Conservation (phyloP, 2,797 vertebrate species). For the Anguilla megastoma region DNA sequence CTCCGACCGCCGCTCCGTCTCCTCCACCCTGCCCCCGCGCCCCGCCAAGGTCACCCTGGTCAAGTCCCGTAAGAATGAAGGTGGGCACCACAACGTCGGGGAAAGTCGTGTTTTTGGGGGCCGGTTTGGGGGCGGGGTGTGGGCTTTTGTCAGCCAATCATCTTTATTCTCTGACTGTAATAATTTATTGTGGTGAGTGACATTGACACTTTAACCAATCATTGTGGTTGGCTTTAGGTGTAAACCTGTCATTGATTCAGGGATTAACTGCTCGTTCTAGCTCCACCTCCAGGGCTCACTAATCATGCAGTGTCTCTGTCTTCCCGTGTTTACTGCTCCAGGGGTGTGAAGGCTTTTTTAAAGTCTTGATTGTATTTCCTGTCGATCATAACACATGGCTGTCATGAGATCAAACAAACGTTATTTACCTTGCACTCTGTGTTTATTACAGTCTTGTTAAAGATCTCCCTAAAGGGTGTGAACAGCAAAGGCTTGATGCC, state of each 20-base stretch:
- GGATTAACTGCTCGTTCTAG: not conserved
- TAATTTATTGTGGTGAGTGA: not conserved
- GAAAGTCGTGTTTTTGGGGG: conserved; percentile 48
- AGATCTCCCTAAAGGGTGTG: not conserved
- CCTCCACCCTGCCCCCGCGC: conserved; percentile 86
- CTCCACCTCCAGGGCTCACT: not conserved
- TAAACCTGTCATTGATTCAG: not conserved
- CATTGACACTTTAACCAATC: not conserved
- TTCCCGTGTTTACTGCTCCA: not conserved
- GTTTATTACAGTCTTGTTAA: not conserved
- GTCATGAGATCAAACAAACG: not conserved
- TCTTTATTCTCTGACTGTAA: not conserved
- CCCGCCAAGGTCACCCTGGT: conserved; percentile 96
- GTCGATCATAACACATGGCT: not conserved
- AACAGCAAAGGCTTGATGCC: not conserved
- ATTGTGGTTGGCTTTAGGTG: not conserved
- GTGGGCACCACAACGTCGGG: conserved; percentile 75
- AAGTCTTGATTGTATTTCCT: not conserved
- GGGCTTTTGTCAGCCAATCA: not conserved
- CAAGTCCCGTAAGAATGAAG: conserved; percentile 98
- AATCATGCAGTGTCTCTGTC: not conserved
- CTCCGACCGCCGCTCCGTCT: conserved; percentile 85
- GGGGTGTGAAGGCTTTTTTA: not conserved
- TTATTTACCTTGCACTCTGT: not conserved
- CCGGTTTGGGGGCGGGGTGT: too few species aligned